phyloP scores from a whole-genome alignment of 1,140 invertebrate species.

The Drosophila biarmipes region DNA sequence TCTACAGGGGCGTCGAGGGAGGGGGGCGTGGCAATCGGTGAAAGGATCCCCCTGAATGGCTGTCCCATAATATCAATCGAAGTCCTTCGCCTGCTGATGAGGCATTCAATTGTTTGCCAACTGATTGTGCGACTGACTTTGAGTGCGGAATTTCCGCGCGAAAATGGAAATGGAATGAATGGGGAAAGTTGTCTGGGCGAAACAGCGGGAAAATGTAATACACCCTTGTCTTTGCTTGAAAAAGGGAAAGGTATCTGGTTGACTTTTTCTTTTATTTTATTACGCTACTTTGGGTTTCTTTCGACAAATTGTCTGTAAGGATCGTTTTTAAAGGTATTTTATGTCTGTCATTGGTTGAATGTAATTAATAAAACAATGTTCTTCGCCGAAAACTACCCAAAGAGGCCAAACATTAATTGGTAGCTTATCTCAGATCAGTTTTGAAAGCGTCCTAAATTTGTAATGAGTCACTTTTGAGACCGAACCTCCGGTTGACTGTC shows the following conservation, averaged over 20 bases:
- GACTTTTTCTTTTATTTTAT: background rate
- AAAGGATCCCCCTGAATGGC: constrained; percentile 3
- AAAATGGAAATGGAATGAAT: constrained; percentile 24
- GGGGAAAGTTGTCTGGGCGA: constrained; percentile 2
- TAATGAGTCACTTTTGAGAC: constrained; percentile 12
- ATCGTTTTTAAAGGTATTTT: background rate
- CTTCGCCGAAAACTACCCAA: too few species aligned
- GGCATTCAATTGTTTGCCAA: constrained; percentile 67
- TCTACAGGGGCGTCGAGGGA: constrained; percentile 1
- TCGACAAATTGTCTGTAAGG: background rate
- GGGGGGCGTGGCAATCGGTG: background rate
- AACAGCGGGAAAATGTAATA: constrained; percentile 27
- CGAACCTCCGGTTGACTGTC: constrained; percentile 23
- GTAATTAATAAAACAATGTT: background rate
- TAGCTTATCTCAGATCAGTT: background rate
- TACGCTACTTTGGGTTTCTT: background rate
- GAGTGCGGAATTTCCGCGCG: constrained; percentile 34
- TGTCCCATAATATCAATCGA: constrained; percentile 66
- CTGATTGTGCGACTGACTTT: constrained; percentile 57
- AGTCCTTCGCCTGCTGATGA: constrained; percentile 57
- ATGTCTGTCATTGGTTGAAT: background rate
- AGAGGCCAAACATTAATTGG: background rate
- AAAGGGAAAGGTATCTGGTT: constrained; percentile 19
- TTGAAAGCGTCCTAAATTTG: constrained; percentile 10
- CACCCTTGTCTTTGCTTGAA: constrained; percentile 6